Conservation (phyloP, 2,113 vertebrate species). For the Pipra filicauda region DNA sequence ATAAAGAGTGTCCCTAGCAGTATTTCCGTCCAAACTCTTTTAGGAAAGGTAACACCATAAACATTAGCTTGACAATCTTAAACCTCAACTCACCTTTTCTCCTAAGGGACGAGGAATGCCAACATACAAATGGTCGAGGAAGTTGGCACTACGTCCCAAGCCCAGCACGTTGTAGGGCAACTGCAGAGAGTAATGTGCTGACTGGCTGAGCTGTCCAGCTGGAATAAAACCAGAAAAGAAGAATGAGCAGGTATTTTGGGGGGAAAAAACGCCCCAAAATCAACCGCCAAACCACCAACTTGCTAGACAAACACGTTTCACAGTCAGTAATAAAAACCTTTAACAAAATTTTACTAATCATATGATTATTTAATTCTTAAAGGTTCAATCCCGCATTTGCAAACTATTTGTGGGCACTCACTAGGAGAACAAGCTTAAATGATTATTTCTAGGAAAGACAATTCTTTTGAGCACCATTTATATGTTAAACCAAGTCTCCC, state of each 20-base stretch:
- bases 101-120: conserved; percentile 89
- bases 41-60: not conserved
- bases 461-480: not conserved
- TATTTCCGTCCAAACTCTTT: not conserved
- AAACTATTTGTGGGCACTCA: not conserved
- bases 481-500: not conserved
- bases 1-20: not conserved
- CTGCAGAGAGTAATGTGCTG: conserved; percentile 92
- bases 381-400: not conserved
- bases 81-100: conserved; percentile 77
- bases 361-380: not conserved
- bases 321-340: not conserved
- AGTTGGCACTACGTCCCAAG: conserved; percentile 94
- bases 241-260: not conserved
- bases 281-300: not conserved
- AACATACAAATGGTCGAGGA: conserved; percentile 93
- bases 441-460: not conserved
- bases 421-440: not conserved
- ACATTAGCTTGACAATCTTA: not conserved
- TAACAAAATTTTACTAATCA: not conserved
- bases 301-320: not conserved
- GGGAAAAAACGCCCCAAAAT: rapidly evolving
- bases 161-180: conserved; percentile 95
- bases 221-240: not conserved
- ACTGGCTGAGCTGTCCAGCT: conserved; percentile 97